These are phyloP conservation scores for Bradypodion pumilum DNA, from an alignment of 2,797 vertebrate species.

Conservation along the genomic window DNA sequence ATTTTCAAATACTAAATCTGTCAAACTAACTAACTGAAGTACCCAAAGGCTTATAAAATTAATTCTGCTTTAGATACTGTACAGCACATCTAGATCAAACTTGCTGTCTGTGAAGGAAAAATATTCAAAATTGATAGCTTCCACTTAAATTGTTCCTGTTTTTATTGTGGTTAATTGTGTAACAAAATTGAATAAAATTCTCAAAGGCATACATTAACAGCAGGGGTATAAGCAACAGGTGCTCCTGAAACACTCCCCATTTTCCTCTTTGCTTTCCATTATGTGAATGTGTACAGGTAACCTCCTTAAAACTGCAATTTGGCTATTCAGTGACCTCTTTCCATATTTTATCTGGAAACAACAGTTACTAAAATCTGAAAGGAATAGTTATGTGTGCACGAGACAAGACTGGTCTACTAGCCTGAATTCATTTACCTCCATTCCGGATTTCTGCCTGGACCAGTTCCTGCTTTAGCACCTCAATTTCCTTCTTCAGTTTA, in stretches of 20 bases:
- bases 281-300: not conserved
- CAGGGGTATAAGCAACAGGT: not conserved
- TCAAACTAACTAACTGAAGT: not conserved
- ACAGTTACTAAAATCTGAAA: not conserved
- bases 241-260: not conserved
- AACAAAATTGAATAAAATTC: not conserved
- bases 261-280: not conserved
- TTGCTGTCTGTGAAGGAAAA: not conserved
- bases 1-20: not conserved
- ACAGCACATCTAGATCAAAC: not conserved
- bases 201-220: not conserved
- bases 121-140: not conserved
- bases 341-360: not conserved
- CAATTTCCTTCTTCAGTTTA: slow-evolving; percentile 95
- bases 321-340: not conserved
- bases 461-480: slow-evolving; percentile 89
- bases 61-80: not conserved
- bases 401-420: not conserved
- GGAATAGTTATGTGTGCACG: not conserved
- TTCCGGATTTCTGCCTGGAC: slow-evolving; percentile 90
- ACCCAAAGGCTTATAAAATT: not conserved
- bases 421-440: slow-evolving; percentile 78
- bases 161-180: not conserved
- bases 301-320: not conserved
- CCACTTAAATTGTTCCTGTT: not conserved